Evolutionary conservation across 92 coral and sea anemone species (phyloP).

Genomic region (Anthopleura xanthogrammica): DNA sequence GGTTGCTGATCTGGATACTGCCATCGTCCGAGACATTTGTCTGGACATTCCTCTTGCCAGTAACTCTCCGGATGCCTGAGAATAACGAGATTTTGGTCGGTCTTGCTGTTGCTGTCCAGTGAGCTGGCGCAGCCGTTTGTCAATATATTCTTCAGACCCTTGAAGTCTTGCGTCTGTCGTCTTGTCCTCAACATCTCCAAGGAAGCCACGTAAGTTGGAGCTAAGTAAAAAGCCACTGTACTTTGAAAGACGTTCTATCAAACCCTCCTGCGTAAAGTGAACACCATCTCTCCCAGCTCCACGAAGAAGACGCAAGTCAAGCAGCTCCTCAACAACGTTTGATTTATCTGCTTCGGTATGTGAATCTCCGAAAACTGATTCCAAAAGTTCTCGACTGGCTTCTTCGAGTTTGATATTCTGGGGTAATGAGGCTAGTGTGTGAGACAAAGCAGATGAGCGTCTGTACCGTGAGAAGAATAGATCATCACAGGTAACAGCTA

Average conservation of each 20-base stretch:
- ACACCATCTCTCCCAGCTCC: conserved; percentile 95
- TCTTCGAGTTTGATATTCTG: conserved; percentile 55
- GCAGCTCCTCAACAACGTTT: conserved; percentile 84
- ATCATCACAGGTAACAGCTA: conserved; percentile 95
- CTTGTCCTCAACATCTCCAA: conserved; percentile 83
- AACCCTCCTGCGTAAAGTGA: conserved; percentile 90
- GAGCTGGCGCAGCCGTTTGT: conserved; percentile 78
- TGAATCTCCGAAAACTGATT: conserved; percentile 73
- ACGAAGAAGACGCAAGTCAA: conserved; percentile 87
- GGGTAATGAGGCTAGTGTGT: conserved; percentile 68
- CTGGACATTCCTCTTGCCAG: conserved; percentile 81
- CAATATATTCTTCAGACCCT: conserved; percentile 92
- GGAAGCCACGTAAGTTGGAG: conserved; percentile 77
- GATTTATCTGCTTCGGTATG: conserved; percentile 78
- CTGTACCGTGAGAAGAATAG: conserved; percentile 99
- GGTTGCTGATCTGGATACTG: conserved; percentile 90
- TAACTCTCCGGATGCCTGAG: conserved; percentile 87
- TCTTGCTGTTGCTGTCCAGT: conserved; percentile 70
- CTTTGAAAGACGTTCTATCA: conserved; percentile 81
- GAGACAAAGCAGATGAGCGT: conserved; percentile 89
- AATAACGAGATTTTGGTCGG: conserved; percentile 84
- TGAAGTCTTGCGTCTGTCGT: conserved; percentile 80
- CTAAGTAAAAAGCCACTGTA: conserved; percentile 92
- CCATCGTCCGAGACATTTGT: conserved; percentile 85
- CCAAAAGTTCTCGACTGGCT: conserved; percentile 75